Evolutionary conservation across 2,797 vertebrate genomes (phyloP).

Genomic region (Danionella dracula): DNA sequence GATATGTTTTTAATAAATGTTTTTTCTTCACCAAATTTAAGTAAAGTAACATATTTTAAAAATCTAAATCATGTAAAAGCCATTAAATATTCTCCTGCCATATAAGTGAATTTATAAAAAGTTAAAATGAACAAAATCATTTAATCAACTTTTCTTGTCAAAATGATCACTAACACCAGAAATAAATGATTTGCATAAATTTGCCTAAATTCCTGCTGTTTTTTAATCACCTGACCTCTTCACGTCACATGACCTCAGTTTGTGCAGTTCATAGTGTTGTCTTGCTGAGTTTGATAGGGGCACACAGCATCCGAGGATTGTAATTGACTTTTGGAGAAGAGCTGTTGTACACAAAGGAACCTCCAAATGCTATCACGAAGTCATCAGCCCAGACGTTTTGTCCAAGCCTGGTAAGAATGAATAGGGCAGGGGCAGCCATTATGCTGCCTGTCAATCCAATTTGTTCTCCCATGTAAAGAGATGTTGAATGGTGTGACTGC

Average conservation of each 20-base stretch:
- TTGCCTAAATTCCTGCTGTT: conserved; percentile 46
- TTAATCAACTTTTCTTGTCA: too few relatives aligned
- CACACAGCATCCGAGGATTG: conserved; percentile 70
- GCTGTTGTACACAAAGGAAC: conserved; percentile 35
- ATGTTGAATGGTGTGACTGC: conserved; percentile 1
- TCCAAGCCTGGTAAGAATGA: conserved; percentile 16
- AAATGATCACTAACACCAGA: too few relatives aligned
- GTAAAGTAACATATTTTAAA: too few relatives aligned
- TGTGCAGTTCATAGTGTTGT: conserved; percentile 64
- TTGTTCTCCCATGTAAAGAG: conserved; percentile 10
- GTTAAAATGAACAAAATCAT: too few relatives aligned
- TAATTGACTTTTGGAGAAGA: conserved; percentile 75
- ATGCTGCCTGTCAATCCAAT: conserved; percentile 30
- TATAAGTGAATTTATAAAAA: too few relatives aligned
- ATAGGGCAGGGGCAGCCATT: conserved; percentile 24
- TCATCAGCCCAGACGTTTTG: conserved; percentile 29
- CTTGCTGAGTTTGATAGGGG: conserved; percentile 69
- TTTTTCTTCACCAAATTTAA: too few relatives aligned
- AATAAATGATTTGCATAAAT: too few relatives aligned
- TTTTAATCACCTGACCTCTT: conserved; percentile 80
- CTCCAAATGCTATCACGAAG: conserved; percentile 9
- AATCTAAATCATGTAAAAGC: too few relatives aligned
- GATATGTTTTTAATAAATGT: too few relatives aligned
- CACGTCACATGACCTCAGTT: conserved; percentile 68
- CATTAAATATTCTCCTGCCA: too few relatives aligned